Evolutionary conservation across 2,888 invertebrate genomes (phyloP).

Genomic region (Ferdinandea cuprea): DNA sequence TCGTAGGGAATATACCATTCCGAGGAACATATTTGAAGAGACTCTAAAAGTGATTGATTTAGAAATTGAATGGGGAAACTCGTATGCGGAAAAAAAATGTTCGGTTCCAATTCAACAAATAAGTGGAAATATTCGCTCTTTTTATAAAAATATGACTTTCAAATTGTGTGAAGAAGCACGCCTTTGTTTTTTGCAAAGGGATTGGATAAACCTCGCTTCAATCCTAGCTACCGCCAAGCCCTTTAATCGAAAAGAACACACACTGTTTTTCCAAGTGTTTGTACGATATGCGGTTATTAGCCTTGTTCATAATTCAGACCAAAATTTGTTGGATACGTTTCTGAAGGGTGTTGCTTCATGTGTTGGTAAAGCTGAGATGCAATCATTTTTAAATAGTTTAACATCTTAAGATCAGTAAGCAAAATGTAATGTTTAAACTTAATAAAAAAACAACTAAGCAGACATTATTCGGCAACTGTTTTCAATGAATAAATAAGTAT

Average conservation of each 20-base stretch:
- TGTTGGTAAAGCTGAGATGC: conserved; percentile 10
- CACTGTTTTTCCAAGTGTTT: conserved; percentile 34
- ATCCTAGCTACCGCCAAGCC: conserved; percentile 34
- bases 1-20: conserved; percentile 4
- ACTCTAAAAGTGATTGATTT: conserved; percentile 13
- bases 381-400: conserved; percentile 39
- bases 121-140: conserved; percentile 13
- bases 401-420: not conserved
- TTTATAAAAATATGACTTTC: not conserved
- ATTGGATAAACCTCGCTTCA: conserved; percentile 49
- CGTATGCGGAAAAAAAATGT: conserved; percentile 8
- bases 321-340: conserved; percentile 40
- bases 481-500: no score
- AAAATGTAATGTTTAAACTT: no score
- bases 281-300: conserved; percentile 51
- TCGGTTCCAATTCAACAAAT: conserved; percentile 36
- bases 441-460: no score
- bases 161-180: conserved; percentile 53
- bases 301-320: conserved; percentile 34
- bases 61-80: not conserved
- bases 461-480: no score
- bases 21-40: conserved; percentile 28
- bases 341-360: conserved; percentile 42
- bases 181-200: conserved; percentile 48
- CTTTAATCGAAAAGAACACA: not conserved